Base-by-base conservation (phyloP, 2,888 invertebrate genomes). In the Diachrysia chrysitis region DNA sequence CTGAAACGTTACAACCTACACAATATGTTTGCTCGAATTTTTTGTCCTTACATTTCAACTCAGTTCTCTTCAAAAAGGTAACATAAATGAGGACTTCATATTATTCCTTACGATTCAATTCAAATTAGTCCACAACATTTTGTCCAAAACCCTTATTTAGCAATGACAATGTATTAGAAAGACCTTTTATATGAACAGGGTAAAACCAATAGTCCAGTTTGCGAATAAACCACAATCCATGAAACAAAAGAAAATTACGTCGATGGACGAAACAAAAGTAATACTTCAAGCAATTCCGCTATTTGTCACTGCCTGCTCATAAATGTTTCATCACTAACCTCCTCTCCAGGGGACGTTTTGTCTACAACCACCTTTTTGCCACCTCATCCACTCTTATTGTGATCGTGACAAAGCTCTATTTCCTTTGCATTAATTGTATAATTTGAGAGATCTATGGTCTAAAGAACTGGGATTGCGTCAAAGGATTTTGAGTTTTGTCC, bases 281-380 rank as follows among this genome's bases (percentile, higher is more conserved):
- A 79, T 76, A 74, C 71, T 79, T 73, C 65, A 68, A 65, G 64
- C 66, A 68, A 59, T 74, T 69, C 80, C 59, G 66, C 80, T 79
- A 81, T 82, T 81, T 81, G 83, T 82, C 83, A 72, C 76, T 51
- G 80, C 63, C 71, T 61, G 54, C 83, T 81, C 80, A 81, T 81
- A 82, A 82, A 81, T 81, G 83, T 81, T 81, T 81, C 83, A 81
- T 81, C 81, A 69, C 82, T 46, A 57, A 60, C 67, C 32, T 64
- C 56, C 69, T 82, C 82, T 82, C 74, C 17, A 12, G 82, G 73
- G 80, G 29, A 67, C 72, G 63, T 82, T 82, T 74, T 74, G 67
- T 74, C 58, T 58, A 61, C 63, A 54, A 56, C 37, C 56, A 71
- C 53, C 35, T 46, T 69, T 69, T 46, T 74, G 63, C 74, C 12